Conservation (phyloP, 2,797 vertebrate species). For the Lutjanus argentimaculatus region DNA sequence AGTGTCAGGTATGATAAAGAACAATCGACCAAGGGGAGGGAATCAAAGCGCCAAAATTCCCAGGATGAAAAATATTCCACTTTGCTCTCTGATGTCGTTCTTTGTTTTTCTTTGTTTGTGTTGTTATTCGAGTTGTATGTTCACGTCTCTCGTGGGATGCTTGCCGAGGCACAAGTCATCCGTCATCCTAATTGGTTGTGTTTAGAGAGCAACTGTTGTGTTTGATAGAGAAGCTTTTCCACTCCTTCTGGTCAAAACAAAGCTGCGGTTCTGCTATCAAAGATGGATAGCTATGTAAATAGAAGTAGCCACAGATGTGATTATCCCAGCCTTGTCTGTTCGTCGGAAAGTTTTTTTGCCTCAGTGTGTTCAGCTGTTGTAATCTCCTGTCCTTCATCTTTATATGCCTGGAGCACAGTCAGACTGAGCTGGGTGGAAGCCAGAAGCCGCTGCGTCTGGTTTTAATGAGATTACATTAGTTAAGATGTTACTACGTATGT, state of each 20-base stretch:
- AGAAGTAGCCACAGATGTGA: constrained; percentile 69
- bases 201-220: constrained; percentile 81
- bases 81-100: constrained; percentile 70
- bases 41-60: constrained; percentile 75
- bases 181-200: constrained; percentile 85
- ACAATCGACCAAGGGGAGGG: constrained; percentile 71
- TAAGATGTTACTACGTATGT: constrained; percentile 36
- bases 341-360: constrained; percentile 41
- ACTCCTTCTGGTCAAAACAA: constrained; percentile 79
- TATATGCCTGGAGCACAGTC: constrained; percentile 35
- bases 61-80: constrained; percentile 73
- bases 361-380: constrained; percentile 53
- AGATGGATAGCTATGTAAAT: constrained; percentile 71
- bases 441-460: constrained; percentile 28
- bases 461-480: constrained; percentile 57
- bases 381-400: constrained; percentile 51
- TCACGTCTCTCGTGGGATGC: constrained; percentile 75
- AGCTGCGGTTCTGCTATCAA: constrained; percentile 60
- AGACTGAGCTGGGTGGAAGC: constrained; percentile 33
- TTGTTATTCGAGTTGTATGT: constrained; percentile 79
- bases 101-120: constrained; percentile 80
- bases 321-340: constrained; percentile 68
- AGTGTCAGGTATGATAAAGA: constrained; percentile 84
- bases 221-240: constrained; percentile 75
- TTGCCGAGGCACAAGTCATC: constrained; percentile 74